These are phyloP conservation scores for Syngnathoides biaculeatus DNA, from an alignment of 2,113 vertebrate genomes.

Conservation along the genomic window DNA sequence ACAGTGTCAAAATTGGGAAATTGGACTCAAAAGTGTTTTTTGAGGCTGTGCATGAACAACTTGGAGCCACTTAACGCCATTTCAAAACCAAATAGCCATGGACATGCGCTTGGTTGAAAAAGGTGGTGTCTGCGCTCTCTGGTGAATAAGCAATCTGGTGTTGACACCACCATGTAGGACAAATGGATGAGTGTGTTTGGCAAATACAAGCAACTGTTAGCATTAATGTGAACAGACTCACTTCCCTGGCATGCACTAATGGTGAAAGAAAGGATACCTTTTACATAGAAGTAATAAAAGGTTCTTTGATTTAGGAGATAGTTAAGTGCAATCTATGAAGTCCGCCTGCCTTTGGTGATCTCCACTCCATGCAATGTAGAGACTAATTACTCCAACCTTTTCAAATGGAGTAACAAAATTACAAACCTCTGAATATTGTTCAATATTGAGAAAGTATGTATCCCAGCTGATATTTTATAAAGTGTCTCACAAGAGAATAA, in stretches of 20 bases:
- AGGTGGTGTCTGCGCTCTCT: too few species aligned
- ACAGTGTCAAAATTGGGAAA: too few species aligned
- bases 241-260: background rate
- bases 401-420: background rate
- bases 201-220: background rate
- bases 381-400: background rate
- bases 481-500: background rate
- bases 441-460: constrained; percentile 1
- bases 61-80: too few species aligned
- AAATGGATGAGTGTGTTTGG: too few species aligned
- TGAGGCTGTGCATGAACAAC: too few species aligned
- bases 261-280: background rate
- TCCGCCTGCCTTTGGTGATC: background rate
- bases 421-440: background rate
- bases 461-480: background rate
- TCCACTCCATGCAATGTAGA: background rate
- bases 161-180: too few species aligned
- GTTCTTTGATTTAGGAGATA: background rate
- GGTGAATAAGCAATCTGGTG: too few species aligned
- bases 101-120: too few species aligned
- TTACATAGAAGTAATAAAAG: background rate
- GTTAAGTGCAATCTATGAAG: background rate
- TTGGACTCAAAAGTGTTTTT: too few species aligned
- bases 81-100: too few species aligned
- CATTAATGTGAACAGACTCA: background rate